Evolutionary conservation across 1,140 invertebrate genomes (phyloP), one percentile per base, ranked within the genome.

Genomic region (Heliconius himera): DNA sequence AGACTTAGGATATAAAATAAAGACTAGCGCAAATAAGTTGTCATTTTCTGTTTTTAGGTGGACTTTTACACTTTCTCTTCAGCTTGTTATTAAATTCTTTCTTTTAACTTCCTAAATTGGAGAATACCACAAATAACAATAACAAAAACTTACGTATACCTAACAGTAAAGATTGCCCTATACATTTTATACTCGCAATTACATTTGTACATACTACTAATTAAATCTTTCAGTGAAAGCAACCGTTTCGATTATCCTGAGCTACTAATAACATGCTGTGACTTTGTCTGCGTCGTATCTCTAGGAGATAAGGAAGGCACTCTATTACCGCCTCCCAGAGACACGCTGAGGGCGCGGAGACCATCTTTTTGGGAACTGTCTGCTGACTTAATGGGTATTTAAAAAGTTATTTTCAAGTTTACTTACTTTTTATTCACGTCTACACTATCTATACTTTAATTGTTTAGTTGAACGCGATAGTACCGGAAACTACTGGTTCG

Each of bases 361-460:
- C 90, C 91, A 0, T 87, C 85, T 0, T 74, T 77, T 36, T 93
- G 89, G 91, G 88, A 90, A 36, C 72, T 91, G 16, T 84, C 70
- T 1, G 26, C 73, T 13, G 74, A 82, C 26, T 70, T 80, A 51
- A 72, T 76, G 51, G 51, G 77, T 78, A 33, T 9, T 49, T 33
- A 18, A 3, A 11, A 8, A 2, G 26, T 26, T 16, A 8, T 51
- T 46, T 73, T 3, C 9, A 33, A 36, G 6, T 36, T 20, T 20
- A 20, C 49, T 51, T 20, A 6, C 5, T 51, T 51, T 51, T 51
- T 51, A 51, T 20, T 20, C 13, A 16, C 41, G 16, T 36, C 33
- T 46, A 46, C 1, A 16, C 3, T 16, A 46, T 46, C 3, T 46
- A 46, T 46, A 46, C 41, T 3, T 46, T 46, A 13, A 16, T 46